These are phyloP conservation scores for Ameiurus melas DNA, from an alignment of 2,113 vertebrate genomes.

Conservation along the genomic window DNA sequence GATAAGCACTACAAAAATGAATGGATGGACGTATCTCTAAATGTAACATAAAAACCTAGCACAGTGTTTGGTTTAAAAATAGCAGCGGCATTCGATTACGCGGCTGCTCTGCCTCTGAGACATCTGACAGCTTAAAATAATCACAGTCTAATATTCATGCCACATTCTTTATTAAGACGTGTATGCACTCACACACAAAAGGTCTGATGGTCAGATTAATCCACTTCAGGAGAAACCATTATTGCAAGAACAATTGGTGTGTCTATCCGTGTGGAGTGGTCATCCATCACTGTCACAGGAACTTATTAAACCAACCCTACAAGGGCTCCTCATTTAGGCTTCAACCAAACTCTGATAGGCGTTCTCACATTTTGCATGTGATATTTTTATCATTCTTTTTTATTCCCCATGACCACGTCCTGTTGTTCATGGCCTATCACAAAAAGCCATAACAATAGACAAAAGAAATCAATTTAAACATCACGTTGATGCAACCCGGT, in stretches of 20 bases:
- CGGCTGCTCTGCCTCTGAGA: neutral
- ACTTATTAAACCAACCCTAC: conserved; percentile 52
- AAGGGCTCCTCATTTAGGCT: conserved; percentile 44
- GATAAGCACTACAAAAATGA: too few species aligned
- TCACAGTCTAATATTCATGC: conserved; percentile 46
- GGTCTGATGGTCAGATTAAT: conserved; percentile 57
- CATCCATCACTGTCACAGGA: conserved; percentile 56
- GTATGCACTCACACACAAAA: conserved; percentile 45
- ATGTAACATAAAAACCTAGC: neutral
- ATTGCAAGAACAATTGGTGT: conserved; percentile 62
- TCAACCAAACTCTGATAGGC: conserved; percentile 29
- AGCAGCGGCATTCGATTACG: neutral
- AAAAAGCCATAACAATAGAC: conserved; percentile 19
- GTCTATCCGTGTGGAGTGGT: conserved; percentile 55
- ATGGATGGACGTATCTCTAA: neutral
- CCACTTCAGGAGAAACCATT: conserved; percentile 60
- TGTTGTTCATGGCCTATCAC: neutral
- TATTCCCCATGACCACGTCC: neutral
- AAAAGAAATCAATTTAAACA: conserved; percentile 21
- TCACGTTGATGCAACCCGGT: neutral
- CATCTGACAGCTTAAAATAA: conserved; percentile 42
- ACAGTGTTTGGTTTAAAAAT: neutral
- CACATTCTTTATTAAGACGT: conserved; percentile 50
- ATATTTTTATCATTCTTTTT: neutral
- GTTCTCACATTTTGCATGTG: neutral